These are phyloP conservation scores for Bos indicus DNA, from an alignment of 2,113 vertebrate genomes.

Conservation along the genomic window DNA sequence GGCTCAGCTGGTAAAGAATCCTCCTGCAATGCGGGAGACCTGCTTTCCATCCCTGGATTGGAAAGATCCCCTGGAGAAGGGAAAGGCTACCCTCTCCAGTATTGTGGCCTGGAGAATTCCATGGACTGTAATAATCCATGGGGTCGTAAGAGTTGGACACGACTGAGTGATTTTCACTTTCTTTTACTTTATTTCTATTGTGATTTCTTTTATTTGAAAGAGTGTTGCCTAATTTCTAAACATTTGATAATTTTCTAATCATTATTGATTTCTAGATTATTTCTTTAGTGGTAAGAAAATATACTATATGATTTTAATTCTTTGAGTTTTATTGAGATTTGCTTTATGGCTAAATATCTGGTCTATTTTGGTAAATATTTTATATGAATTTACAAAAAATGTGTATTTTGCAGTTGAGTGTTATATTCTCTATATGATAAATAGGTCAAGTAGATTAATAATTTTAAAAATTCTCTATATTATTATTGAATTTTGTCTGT, in stretches of 20 bases:
- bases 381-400: background rate
- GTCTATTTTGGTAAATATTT: background rate
- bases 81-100: background rate
- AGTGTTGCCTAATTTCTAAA: background rate
- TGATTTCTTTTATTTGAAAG: background rate
- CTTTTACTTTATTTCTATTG: background rate
- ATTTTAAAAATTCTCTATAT: background rate
- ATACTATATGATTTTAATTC: background rate
- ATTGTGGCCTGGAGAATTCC: background rate
- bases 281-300: background rate
- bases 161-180: background rate
- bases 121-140: background rate
- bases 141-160: rapidly evolving
- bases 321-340: background rate
- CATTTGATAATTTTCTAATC: background rate
- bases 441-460: background rate
- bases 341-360: background rate
- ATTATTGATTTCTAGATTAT: background rate
- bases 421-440: background rate
- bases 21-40: no score
- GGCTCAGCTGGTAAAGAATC: no score
- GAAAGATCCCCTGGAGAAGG: no score
- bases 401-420: background rate
- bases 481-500: background rate
- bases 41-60: no score